Percentiles rank a stretch among this genome's conserved stretches.
Evolutionary conservation across 92 coral and sea anemone genomes (phyloP).

Genomic region (Parazoanthus swiftii): DNA sequence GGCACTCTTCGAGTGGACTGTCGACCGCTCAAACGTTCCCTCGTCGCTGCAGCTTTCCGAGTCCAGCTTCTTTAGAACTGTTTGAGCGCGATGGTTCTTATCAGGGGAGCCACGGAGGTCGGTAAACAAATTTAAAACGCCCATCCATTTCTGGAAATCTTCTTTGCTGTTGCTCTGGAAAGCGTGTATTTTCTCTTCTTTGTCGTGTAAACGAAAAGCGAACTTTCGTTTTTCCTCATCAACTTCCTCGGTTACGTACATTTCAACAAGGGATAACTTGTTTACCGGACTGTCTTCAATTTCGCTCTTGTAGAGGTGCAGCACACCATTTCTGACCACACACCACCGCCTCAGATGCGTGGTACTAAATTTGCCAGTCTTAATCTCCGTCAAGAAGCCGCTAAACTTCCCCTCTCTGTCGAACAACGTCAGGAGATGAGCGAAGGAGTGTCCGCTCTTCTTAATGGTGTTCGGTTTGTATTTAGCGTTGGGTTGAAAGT

Average conservation of each 20-base stretch:
- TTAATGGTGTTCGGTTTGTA: constrained; percentile 56
- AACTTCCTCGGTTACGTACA: constrained; percentile 71
- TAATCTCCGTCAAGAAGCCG: constrained; percentile 89
- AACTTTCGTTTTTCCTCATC: constrained; percentile 73
- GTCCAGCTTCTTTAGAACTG: constrained; percentile 39
- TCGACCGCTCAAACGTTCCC: constrained; percentile 57
- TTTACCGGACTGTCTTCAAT: constrained; percentile 60
- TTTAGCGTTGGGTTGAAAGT: constrained; percentile 49
- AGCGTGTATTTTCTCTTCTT: constrained; percentile 61
- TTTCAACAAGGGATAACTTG: constrained; percentile 70
- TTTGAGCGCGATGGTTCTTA: constrained; percentile 41
- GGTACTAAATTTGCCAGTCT: constrained; percentile 70
- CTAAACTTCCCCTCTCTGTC: constrained; percentile 92
- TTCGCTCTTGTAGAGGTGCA: constrained; percentile 75
- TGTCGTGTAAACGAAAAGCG: constrained; percentile 63
- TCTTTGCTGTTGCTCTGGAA: constrained; percentile 70
- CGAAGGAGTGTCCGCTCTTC: constrained; percentile 66
- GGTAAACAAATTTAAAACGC: constrained; percentile 70
- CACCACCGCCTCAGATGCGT: constrained; percentile 96
- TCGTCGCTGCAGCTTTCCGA: constrained; percentile 46
- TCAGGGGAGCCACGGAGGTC: constrained; percentile 65
- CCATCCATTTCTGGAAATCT: constrained; percentile 79
- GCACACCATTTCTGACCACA: constrained; percentile 83
- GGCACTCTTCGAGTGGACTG: constrained; percentile 55
- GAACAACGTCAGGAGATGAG: constrained; percentile 65